Base-by-base conservation (phyloP, 2,888 invertebrate species). In the Caenorhabditis panamensis region DNA sequence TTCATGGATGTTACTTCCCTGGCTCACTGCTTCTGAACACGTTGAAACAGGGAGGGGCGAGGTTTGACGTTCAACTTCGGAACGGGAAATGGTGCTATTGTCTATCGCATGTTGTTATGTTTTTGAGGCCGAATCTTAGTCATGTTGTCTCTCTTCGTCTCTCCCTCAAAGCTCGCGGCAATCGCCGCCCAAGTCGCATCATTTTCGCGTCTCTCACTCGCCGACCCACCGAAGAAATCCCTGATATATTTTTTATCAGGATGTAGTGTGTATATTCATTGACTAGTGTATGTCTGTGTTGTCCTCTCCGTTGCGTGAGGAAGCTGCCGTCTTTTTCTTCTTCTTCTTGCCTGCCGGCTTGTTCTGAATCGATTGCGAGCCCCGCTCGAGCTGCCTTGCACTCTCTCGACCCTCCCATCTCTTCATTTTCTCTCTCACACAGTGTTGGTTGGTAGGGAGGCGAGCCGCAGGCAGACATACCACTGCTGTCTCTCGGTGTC, bases 161-260 rank as follows among this genome's bases (percentile, higher is more conserved):
- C 41, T 53, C 44, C 31, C 11, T 31, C 36, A 41, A 41, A 41
- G 41, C 56, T 64, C 36, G 47, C 47, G 47, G 20, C 18, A 47
- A n/a, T 18, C 47, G 47, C 47, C 47, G 18, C 18, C 47, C 47
- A 20, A 41, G 18, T 47, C 47, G 47, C 47, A 47, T 31, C 53
- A 53, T 51, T 18, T 36, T 67, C 67, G 18, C 18, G 53, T 67
- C 26, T 63, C 22, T 37, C 41, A 28, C 63, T 28, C 28, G 13
- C 36, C 41, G 47, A 47, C 47, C 47, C n/a, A 47, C 47, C 47
- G 47, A 47, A 11, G 41, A 61, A 47, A 61, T 41, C 26, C 22
- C n/a, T 44, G 61, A 47, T 44, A 59, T 59, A 59, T 54, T 61
- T 59, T 61, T 61, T 61, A 61, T 61, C 61, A 61, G 61, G 61